Percentiles rank a stretch among this genome's conserved stretches.
Conservation (phyloP, 2,888 invertebrate genomes). For the Parasteatoda lunata region DNA sequence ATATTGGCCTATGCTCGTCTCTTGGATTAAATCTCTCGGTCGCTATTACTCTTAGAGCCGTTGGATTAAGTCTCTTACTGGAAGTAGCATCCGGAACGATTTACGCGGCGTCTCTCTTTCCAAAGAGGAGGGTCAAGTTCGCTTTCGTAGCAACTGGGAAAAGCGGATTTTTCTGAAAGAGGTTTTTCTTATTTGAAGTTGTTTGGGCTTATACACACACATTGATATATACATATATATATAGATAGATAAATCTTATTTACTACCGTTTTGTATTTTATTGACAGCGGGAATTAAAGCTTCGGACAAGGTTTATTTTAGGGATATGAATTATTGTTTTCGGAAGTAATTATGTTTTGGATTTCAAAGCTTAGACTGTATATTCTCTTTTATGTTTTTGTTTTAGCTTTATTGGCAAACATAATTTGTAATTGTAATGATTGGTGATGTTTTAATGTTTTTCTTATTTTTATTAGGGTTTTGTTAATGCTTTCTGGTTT, state of each 20-base stretch:
- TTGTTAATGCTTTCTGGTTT: too few species aligned
- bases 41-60: slow-evolving; percentile 51
- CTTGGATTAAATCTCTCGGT: slow-evolving; percentile 64
- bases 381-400: too few species aligned
- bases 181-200: not conserved
- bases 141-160: slow-evolving; percentile 6
- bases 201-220: not conserved
- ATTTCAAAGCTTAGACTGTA: too few species aligned
- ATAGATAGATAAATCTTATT: not conserved
- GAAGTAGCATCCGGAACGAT: slow-evolving; percentile 11
- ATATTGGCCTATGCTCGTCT: slow-evolving; percentile 66
- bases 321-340: too few species aligned
- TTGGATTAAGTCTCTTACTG: slow-evolving; percentile 52
- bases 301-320: too few species aligned
- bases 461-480: too few species aligned
- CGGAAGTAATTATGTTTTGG: too few species aligned
- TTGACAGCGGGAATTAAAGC: too few species aligned
- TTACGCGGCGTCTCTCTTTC: slow-evolving; percentile 28
- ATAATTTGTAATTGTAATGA: too few species aligned
- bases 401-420: too few species aligned
- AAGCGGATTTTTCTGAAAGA: not conserved
- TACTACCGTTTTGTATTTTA: too few species aligned
- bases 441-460: too few species aligned
- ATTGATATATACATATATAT: not conserved
- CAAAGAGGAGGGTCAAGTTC: slow-evolving; percentile 7